Evolutionary conservation across 2,888 invertebrate genomes (phyloP), one percentile per base, ranked within the genome.

Genomic region (Barypeithes pellucidus): DNA sequence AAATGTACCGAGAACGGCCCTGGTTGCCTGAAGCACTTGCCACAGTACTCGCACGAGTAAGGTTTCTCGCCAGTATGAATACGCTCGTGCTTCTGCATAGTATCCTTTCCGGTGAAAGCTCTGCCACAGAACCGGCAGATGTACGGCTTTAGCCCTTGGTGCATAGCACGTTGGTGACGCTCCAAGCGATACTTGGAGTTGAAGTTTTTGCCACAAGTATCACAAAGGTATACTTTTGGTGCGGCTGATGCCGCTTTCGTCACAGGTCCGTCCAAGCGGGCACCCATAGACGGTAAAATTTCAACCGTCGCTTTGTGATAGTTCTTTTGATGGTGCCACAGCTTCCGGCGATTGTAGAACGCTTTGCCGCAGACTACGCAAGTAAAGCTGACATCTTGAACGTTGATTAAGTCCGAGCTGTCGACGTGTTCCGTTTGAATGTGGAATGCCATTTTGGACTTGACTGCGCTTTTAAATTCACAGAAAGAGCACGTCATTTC

Each of bases 341-440:
- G 24, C 20, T 68, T 81, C 16, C 89, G 87, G 2, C 84, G 82
- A 67, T 83, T 83, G 22, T 87, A 87, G 68, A 88, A 89, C 12
- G 85, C 86, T 72, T 89, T 89, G 66, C 87, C 86, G 75, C 89
- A 89, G 24, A 88, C 87, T 72, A 88, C 86, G 73, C 89, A 89
- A 5, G 85, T 85, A 52, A 88, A 84, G 67, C 88, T 43, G 9
- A 47, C 33, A 18, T 67, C 59, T 12, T 63, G 22, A 2, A 18
- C 67, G 20, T 24, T 29, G 3, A 41, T 20, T 11, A 68, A 36
- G 9, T 66, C 57, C 3, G 52, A 14, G 39, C 50, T 60, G 3
- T n/a, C 12, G 1, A 59, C 7, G 29, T 75, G 75, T 12, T 59
- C 69, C 2, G 50, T 68, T 18, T 71, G 57, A 3, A 75, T 67